Evolutionary conservation across 2,888 invertebrate genomes (phyloP), one percentile per base, ranked within the genome.

Genomic region (Chesias legatella): DNA sequence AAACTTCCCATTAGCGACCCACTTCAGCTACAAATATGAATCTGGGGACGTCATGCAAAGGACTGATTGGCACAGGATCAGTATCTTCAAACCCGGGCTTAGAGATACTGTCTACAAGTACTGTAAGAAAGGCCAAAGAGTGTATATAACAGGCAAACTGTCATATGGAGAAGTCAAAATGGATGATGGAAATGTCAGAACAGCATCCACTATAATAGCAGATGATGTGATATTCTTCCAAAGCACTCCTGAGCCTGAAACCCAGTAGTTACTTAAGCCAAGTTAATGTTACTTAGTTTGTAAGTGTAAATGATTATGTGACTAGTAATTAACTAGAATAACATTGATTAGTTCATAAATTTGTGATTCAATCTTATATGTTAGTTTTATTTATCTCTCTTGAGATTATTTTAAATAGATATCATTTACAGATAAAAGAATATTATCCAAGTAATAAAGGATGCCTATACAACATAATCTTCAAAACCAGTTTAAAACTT

Each of bases 51-150:
- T 93, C 65, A 81, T 94, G 34, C 96, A 97, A 69, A 92, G 94
- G 60, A 96, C 97, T 6, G 97, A 97, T 57, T 98, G 98, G 98
- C 98, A 98, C 77, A 90, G 95, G 60, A 79, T 98, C 32, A 93
- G 94, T 58, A 93, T 97, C 5, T 98, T 98, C 72, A 95, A 93
- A 65, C 96, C 96, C 1, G 90, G 91, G 37, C 89, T 98, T 1
- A 89, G 97, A 24, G 95, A 97, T 17, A 90, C 91, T 0, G 93
- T 96, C 0, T 91, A 93, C 65, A 93, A 92, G 64, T 95, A 91
- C 68, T 73, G 97, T 40, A 94, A 92, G 63, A 97, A 96, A 81
- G 98, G 98, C 0, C 95, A 95, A 67, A 90, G 97, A 53, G 91
- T 96, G 0, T 90, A 95, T 80, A 90, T 97, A 0, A 92, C 92